Evolutionary conservation across 2,888 invertebrate species (phyloP).

Genomic region (Aphodius granarius): DNA sequence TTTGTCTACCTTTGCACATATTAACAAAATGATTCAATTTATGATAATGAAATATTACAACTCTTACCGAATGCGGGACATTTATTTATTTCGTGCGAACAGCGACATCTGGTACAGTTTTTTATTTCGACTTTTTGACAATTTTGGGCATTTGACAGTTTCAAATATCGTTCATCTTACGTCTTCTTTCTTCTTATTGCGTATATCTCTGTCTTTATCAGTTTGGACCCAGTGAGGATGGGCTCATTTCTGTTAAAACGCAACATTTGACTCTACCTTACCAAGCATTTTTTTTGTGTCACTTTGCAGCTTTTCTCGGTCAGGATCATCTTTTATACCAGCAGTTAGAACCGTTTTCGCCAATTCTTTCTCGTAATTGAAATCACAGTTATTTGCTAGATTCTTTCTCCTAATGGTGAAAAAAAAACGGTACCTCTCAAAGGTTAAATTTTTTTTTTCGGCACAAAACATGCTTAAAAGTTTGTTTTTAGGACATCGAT

Average conservation of each 20-base stretch:
- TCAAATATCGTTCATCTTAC: not conserved
- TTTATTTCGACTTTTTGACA: constrained; percentile 17
- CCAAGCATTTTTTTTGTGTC: not conserved
- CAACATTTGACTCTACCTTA: constrained; percentile 1
- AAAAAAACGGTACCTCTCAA: constrained; percentile 16
- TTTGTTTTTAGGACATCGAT: constrained; percentile 10
- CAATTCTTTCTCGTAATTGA: constrained; percentile 7
- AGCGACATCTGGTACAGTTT: constrained; percentile 18
- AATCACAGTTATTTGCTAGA: constrained; percentile 18
- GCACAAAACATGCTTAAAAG: constrained; percentile 6
- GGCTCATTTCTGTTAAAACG: constrained; percentile 6
- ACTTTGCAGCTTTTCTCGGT: constrained; percentile 10
- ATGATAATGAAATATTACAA: constrained; percentile 5
- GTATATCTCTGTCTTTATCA: not conserved
- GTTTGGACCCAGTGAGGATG: not conserved
- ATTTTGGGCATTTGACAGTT: not conserved
- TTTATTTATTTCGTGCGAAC: constrained; percentile 11
- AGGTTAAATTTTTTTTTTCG: constrained; percentile 15
- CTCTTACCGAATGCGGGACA: constrained; percentile 17
- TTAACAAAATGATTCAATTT: constrained; percentile 16
- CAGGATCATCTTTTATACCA: constrained; percentile 16
- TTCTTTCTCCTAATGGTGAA: constrained; percentile 14
- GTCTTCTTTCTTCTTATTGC: not conserved
- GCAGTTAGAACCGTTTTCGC: constrained; percentile 15
- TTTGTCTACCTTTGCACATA: constrained; percentile 9